Percentiles rank a stretch among this genome's conserved stretches.
Conservation (phyloP, 2,113 vertebrate genomes). For the Neolamprologus cancellatus region DNA sequence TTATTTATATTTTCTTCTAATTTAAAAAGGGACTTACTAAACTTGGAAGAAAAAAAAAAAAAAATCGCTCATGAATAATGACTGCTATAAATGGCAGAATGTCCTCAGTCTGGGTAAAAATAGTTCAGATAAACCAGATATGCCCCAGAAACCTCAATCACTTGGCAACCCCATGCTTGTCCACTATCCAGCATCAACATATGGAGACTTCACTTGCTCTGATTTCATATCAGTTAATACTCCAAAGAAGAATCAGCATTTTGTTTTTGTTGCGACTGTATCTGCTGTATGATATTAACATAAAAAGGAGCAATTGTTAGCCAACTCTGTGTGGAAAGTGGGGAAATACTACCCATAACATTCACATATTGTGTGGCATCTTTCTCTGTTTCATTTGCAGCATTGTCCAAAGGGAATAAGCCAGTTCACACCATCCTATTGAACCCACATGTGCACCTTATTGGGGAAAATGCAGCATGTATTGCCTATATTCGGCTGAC, state of each 20-base stretch:
- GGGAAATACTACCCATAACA: not conserved
- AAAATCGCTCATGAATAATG: conserved; percentile 40
- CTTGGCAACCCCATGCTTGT: conserved; percentile 20
- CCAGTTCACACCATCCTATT: conserved; percentile 96
- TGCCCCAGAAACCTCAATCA: conserved; percentile 65
- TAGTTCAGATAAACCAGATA: conserved; percentile 52
- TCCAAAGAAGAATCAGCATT: not conserved
- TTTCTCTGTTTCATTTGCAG: conserved; percentile 58
- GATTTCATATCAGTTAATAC: not conserved
- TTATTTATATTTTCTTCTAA: conserved; percentile 7
- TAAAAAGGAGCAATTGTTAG: not conserved
- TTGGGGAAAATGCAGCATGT: conserved; percentile 93
- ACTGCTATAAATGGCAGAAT: conserved; percentile 44
- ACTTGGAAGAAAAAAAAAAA: conserved; percentile 11
- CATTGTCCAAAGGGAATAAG: conserved; percentile 91
- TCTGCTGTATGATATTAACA: not conserved
- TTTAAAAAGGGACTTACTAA: conserved; percentile 15
- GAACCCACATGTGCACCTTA: conserved; percentile 94
- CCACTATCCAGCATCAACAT: conserved; percentile 27
- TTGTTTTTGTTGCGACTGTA: not conserved
- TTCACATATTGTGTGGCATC: not conserved
- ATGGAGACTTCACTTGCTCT: not conserved
- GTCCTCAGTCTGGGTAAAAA: conserved; percentile 47
- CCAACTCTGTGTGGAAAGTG: not conserved
- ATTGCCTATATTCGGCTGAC: conserved; percentile 95